phyloP scores from a whole-genome alignment of 2,888 invertebrate genomes.

The Oxytorus armatus region DNA sequence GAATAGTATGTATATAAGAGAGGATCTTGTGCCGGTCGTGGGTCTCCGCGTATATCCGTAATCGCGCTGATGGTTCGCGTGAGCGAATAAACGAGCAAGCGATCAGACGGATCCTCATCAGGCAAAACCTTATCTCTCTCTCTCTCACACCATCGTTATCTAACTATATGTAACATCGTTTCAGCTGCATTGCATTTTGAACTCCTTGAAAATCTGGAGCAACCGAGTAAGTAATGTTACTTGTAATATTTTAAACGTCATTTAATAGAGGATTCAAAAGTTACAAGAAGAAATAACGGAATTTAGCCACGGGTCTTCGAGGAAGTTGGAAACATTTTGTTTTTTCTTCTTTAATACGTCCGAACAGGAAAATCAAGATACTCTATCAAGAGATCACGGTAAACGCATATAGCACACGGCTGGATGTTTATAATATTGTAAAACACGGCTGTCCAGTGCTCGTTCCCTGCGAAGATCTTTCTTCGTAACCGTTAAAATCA shows the following conservation, averaged over 20 bases:
- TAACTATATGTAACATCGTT: conserved; percentile 21
- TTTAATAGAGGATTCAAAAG: background rate
- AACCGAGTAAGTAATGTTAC: background rate
- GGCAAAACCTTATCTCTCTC: conserved; percentile 19
- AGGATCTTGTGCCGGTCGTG: conserved; percentile 61
- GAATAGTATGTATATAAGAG: conserved; percentile 58
- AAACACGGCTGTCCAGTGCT: conserved; percentile 48
- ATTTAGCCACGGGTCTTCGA: background rate
- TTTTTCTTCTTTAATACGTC: conserved; percentile 15
- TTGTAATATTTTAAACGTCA: background rate
- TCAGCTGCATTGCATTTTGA: background rate
- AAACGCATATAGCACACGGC: conserved; percentile 32
- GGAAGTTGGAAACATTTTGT: conserved; percentile 8
- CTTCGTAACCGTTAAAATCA: conserved; percentile 69
- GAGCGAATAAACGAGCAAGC: conserved; percentile 59
- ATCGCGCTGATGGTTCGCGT: conserved; percentile 56
- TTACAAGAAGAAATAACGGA: background rate
- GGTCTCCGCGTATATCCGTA: conserved; percentile 52
- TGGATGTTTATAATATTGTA: conserved; percentile 54
- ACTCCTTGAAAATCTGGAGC: conserved; percentile 5
- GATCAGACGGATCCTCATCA: conserved; percentile 58
- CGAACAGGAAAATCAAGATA: conserved; percentile 62
- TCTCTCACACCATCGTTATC: conserved; percentile 9
- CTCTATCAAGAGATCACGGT: conserved; percentile 53
- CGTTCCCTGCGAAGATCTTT: conserved; percentile 53